Percentiles rank a stretch among this genome's conserved stretches.
These are phyloP conservation scores for Pterophyllum scalare DNA, from an alignment of 2,113 vertebrate species.

Conservation along the genomic window DNA sequence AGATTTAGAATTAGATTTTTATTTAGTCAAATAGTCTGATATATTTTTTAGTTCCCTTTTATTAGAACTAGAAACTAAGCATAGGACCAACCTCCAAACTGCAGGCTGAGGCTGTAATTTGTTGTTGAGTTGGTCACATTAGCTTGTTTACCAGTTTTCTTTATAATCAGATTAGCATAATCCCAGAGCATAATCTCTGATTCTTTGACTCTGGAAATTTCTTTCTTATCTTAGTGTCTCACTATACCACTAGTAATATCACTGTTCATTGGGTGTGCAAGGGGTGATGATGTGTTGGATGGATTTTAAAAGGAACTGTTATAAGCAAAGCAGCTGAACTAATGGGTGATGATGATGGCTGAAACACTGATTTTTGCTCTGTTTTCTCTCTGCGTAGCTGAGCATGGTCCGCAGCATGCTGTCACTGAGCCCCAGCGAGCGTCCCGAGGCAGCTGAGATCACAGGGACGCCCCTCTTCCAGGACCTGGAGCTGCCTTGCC, in stretches of 20 bases:
- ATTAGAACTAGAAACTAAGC: neutral
- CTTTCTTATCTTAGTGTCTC: slow-evolving; percentile 10
- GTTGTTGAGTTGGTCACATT: neutral
- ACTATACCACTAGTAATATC: neutral
- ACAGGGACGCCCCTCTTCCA: slow-evolving; percentile 91
- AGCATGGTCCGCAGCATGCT: slow-evolving; percentile 95
- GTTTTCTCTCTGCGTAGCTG: slow-evolving; percentile 78
- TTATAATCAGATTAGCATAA: slow-evolving; percentile 67
- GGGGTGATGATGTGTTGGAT: too few relatives aligned
- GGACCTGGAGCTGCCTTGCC: slow-evolving; percentile 89
- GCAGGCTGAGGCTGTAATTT: neutral
- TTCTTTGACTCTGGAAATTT: slow-evolving; percentile 39
- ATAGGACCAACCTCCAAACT: neutral
- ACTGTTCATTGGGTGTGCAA: too few relatives aligned
- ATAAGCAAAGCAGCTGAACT: neutral
- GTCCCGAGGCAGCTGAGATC: slow-evolving; percentile 91
- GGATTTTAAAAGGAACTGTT: too few relatives aligned
- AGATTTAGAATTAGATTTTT: too few relatives aligned
- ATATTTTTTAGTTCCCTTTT: rapidly evolving
- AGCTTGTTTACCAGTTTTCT: slow-evolving; percentile 37
- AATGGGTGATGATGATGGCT: neutral
- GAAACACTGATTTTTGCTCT: neutral
- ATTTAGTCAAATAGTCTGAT: too few relatives aligned
- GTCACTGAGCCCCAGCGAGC: slow-evolving; percentile 86
- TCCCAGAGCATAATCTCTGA: slow-evolving; percentile 47